Base-by-base conservation (phyloP, 2,113 vertebrate genomes). In the Eudyptes chrysolophus region DNA sequence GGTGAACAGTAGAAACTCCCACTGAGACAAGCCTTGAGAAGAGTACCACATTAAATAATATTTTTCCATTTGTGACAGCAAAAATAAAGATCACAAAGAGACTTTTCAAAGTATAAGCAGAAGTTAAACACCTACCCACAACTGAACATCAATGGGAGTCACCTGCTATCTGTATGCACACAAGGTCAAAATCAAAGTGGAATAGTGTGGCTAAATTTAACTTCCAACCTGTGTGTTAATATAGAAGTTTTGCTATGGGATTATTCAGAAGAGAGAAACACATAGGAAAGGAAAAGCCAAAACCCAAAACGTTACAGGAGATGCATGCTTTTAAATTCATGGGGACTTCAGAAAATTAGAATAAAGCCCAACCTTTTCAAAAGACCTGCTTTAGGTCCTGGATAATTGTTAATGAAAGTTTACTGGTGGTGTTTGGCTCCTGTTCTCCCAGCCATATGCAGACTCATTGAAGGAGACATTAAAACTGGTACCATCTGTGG, bases 401-500 rank as follows among this genome's bases (percentile, higher is more conserved):
- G 46, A 7, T 42, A 38, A 64, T 30, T 62, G 52, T 27, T 86
- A 44, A 26, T 85, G 91, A 34, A 87, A 65, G 42, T 94, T 92
- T 80, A 55, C 62, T 85, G 83, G 93, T 60, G 84, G 69, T 62
- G 62, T 49, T 95, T 97, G 91, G 93, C 94, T 93, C 54, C 74
- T 38, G 25, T 94, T 92, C 87, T 65, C 74, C 70, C 85, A 96
- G 58, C 76, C 95, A 77, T 94, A 81, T 81, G 88, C 79, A 96
- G 81, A 52, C 70, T 93, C 95, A 89, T 12, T 27, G 87, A 85
- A 97, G 70, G 75, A 97, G 92, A 49, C 90, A 49, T 96, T 81
- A 75, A 77, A 97, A 78, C 77, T 57, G 84, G 69, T 84, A 52
- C 97, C 94, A 96, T 96, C 97, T 97, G 97, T 83, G 84, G 94